Evolutionary conservation across 2,113 vertebrate genomes (phyloP), one percentile per base, ranked within the genome.

Genomic region (Noturus placidus): DNA sequence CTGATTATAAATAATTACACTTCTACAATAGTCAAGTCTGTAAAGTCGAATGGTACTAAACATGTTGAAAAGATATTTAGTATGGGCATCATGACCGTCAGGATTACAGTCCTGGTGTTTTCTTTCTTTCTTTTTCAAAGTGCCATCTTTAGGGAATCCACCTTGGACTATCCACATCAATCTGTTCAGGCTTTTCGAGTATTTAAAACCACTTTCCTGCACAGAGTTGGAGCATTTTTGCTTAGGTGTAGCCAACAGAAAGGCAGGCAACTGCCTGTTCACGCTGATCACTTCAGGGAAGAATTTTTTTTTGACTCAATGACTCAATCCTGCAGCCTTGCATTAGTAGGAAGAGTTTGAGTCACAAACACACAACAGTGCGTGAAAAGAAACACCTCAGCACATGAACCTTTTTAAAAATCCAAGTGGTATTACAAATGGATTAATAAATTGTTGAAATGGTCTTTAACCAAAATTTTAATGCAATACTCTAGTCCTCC

Each of bases 251-350:
- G 74, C 27, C 15, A 5, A 38, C 30, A 35, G 33, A 57, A 82
- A 56, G 22, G 46, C 70, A 83, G 87, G 63, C 67, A 22, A 33
- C 57, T 35, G 65, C 50, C 69, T 76, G 54, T 82, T 82, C 20
- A 46, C 5, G 3, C 70, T 5, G 7, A 50, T 33, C 50, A 54
- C 59, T n/a, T 50, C 59, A 52, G 57, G 38, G 27, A 78, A 25
- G n/a, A 86, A 38, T 4, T 14, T 72, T 84, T 74, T 63, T 33
- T 4, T 35, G 17, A 10, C 84, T 52, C 8, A 35, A 79, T 65
- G 76, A 33, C 65, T 57, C 33, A 84, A 35, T 54, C 27, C 27
- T 30, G 22, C 19, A 77, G 72, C 27, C 61, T 46, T 77, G 46
- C 35, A 46, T 20, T 19, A 63, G 56, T 27, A 30, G 33, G 14